phyloP scores from a whole-genome alignment of 2,888 invertebrate species.

The Drosophila leonis region DNA sequence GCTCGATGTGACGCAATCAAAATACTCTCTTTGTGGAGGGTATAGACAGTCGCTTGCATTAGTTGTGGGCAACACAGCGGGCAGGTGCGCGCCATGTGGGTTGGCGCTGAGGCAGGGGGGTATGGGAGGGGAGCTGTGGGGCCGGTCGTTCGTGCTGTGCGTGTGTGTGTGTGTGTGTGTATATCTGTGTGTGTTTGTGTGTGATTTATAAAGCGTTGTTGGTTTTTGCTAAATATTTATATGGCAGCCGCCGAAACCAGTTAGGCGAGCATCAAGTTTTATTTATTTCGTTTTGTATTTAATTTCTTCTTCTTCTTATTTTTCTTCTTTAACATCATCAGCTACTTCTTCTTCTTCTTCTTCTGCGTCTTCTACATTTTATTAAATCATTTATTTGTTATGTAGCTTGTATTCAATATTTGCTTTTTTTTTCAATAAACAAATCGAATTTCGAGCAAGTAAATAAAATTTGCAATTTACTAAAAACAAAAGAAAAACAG shows the following conservation, averaged over 20 bases:
- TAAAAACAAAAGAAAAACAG: constrained; percentile 12
- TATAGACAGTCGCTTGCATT: constrained; percentile 43
- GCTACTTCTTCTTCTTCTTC: not conserved
- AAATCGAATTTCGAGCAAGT: constrained; percentile 41
- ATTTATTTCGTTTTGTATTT: constrained; percentile 33
- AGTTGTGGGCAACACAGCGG: constrained; percentile 42
- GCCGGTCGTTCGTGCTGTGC: constrained; percentile 39
- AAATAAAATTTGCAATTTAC: constrained; percentile 58
- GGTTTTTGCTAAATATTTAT: constrained; percentile 78
- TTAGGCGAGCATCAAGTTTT: constrained; percentile 56
- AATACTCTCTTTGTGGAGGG: constrained; percentile 24
- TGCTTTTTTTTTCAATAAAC: constrained; percentile 44
- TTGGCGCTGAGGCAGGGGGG: not conserved
- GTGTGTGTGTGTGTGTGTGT: constrained; percentile 39
- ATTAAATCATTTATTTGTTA: constrained; percentile 40
- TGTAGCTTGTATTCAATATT: constrained; percentile 14
- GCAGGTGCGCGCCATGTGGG: constrained; percentile 50
- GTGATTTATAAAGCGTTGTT: constrained; percentile 69
- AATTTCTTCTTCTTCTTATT: constrained; percentile 17
- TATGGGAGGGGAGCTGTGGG: constrained; percentile 14
- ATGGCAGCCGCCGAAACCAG: constrained; percentile 65
- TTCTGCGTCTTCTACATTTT: constrained; percentile 15
- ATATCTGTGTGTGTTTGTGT: constrained; percentile 32
- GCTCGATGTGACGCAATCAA: not conserved
- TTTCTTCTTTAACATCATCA: constrained; percentile 9